Percentiles rank a stretch among this genome's conserved stretches.
phyloP scores from a whole-genome alignment of 2,888 invertebrate species.

The Caenorhabditis sulstoni region DNA sequence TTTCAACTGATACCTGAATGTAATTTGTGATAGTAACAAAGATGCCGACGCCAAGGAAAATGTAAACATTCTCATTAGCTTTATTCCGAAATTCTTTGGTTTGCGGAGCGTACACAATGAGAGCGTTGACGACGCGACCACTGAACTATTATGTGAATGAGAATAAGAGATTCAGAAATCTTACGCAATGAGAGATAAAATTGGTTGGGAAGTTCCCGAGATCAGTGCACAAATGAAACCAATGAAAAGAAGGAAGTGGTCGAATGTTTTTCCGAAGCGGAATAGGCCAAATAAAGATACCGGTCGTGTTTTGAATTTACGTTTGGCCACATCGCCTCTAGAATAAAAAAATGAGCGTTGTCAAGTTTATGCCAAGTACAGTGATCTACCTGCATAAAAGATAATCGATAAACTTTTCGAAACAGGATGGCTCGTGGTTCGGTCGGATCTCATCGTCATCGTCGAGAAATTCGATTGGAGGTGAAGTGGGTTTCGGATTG shows the following conservation, averaged over 20 bases:
- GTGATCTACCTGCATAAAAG: conserved; percentile 62
- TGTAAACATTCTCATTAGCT: conserved; percentile 73
- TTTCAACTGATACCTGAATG: conserved; percentile 68
- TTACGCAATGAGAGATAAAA: conserved; percentile 66
- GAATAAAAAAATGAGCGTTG: no score
- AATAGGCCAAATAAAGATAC: conserved; percentile 57
- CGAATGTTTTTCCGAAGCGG: conserved; percentile 66
- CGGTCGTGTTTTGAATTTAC: conserved; percentile 34
- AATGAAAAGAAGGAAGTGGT: conserved; percentile 63
- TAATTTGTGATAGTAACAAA: conserved; percentile 68
- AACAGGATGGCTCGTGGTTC: conserved; percentile 57
- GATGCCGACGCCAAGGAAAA: conserved; percentile 72
- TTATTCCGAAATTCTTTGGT: conserved; percentile 62
- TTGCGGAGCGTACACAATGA: conserved; percentile 65
- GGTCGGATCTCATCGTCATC: conserved; percentile 59
- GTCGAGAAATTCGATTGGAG: conserved; percentile 45
- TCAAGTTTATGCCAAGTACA: no score
- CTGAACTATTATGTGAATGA: conserved; percentile 26
- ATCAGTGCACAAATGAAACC: conserved; percentile 65
- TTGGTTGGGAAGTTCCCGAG: conserved; percentile 68
- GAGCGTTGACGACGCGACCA: conserved; percentile 71
- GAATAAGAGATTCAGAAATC: not conserved
- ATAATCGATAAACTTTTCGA: conserved; percentile 65
- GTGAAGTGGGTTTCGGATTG: conserved; percentile 9
- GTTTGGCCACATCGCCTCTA: conserved; percentile 43